Evolutionary conservation across 2,888 invertebrate genomes (phyloP), one percentile per base, ranked within the genome.

Genomic region (Mimachlamys varia): DNA sequence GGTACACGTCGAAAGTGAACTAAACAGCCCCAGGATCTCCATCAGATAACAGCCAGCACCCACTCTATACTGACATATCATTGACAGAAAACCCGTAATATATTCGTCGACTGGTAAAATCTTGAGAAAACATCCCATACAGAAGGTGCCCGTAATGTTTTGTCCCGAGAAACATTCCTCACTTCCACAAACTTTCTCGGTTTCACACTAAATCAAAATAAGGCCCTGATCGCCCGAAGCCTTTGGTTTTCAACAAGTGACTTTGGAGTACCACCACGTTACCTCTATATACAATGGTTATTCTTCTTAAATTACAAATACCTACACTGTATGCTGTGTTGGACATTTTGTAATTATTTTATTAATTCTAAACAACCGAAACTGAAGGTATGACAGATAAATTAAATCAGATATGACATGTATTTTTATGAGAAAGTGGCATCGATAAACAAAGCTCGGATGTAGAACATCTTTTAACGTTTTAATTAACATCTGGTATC

Each of bases 131-230:
- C 76, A 76, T 76, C 22, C 76, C 33, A 33, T 76, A 76, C 76
- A 33, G 33, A 33, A 76, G 27, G 27, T 33, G 76, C 5, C 27
- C 7, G 76, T 76, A n/a, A 19, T 0, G n/a, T 58, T 55, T 58
- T 76, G 76, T 76, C 76, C 33, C 76, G 76, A 15, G 76, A 76
- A 44, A 76, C 76, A 76, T 76, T 76, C 76, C 76, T 76, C 76
- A 76, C 22, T 76, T 27, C 33, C 7, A 33, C 76, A 12, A 76
- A 27, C 33, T 0, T 27, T 33, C 76, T 76, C 12, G 76, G 27
- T 76, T 76, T 76, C 76, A 76, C 62, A 62, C n/a, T 62, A 62
- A 62, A 62, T 62, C 62, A 62, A 62, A 62, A 22, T 22, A n/a
- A 10, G 17, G 17, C 22, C 62, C n/a, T 22, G 10, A 62, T 5